Conservation (phyloP, 1,140 invertebrate species). For the Drosophila elegans region DNA sequence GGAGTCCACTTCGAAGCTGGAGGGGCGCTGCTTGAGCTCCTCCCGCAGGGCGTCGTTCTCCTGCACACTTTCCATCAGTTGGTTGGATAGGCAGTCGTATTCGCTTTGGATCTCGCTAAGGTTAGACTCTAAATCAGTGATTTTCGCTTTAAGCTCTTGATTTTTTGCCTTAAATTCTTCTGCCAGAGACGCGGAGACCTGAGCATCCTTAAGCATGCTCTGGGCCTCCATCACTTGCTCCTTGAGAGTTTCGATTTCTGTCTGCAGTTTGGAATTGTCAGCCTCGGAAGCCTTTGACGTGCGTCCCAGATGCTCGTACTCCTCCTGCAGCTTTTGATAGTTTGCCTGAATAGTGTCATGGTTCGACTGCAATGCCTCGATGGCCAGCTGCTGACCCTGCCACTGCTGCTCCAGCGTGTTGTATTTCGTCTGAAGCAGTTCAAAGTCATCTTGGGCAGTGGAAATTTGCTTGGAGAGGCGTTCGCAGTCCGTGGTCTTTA, state of each 20-base stretch:
- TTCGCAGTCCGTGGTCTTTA: constrained; percentile 41
- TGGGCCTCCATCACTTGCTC: constrained; percentile 46
- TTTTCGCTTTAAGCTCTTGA: constrained; percentile 26
- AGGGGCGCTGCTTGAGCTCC: constrained; percentile 28
- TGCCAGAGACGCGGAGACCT: neutral
- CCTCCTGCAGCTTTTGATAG: constrained; percentile 49
- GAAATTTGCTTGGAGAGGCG: constrained; percentile 38
- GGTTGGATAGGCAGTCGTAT: constrained; percentile 71
- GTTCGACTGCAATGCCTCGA: constrained; percentile 38
- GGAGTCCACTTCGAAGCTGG: constrained; percentile 7
- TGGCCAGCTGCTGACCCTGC: constrained; percentile 24
- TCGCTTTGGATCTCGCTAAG: constrained; percentile 54
- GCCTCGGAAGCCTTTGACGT: constrained; percentile 18
- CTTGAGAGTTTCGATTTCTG: constrained; percentile 49
- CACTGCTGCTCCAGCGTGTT: constrained; percentile 36
- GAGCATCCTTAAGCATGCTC: constrained; percentile 18
- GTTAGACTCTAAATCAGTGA: constrained; percentile 33
- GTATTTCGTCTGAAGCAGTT: constrained; percentile 43
- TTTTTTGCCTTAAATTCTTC: constrained; percentile 28
- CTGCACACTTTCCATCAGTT: constrained; percentile 70
- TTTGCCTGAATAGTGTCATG: constrained; percentile 52
- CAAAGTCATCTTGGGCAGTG: constrained; percentile 31
- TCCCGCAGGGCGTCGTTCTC: constrained; percentile 47
- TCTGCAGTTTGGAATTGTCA: constrained; percentile 42
- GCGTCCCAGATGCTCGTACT: constrained; percentile 43